Conservation (phyloP, 1,140 invertebrate genomes). For the Cotesia glomerata region DNA sequence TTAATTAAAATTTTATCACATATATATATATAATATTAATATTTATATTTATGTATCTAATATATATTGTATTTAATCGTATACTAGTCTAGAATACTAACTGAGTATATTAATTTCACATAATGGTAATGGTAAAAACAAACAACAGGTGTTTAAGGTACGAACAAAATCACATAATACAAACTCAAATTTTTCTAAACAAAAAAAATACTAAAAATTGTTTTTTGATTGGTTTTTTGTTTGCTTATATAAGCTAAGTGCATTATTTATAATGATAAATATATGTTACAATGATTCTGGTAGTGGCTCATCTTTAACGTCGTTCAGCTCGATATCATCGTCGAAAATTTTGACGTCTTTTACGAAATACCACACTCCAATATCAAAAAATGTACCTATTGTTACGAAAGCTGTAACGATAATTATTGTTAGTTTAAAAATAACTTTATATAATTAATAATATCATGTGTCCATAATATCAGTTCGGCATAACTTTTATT, state of each 20-base stretch:
- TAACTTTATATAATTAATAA: background rate
- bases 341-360: conserved; percentile 76
- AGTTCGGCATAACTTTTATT: too few species aligned
- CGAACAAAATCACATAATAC: background rate
- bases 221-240: background rate
- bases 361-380: conserved; percentile 73
- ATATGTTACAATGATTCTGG: conserved; percentile 43
- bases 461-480: too few species aligned
- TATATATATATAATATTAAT: too few species aligned
- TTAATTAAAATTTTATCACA: too few species aligned
- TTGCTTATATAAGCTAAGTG: background rate
- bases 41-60: background rate
- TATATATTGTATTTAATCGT: background rate
- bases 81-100: background rate
- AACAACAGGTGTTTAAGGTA: background rate
- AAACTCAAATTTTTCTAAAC: background rate
- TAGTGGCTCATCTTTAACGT: conserved; percentile 56
- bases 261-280: background rate
- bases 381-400: conserved; percentile 71
- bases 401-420: conserved; percentile 65
- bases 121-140: background rate
- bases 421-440: background rate
- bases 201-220: conserved; percentile 15
- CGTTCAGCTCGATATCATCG: conserved; percentile 66
- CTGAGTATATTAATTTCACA: background rate